Percentiles rank a stretch among this genome's conserved stretches.
phyloP scores from a whole-genome alignment of 1,140 invertebrate species.

The Acromyrmex echinatior region DNA sequence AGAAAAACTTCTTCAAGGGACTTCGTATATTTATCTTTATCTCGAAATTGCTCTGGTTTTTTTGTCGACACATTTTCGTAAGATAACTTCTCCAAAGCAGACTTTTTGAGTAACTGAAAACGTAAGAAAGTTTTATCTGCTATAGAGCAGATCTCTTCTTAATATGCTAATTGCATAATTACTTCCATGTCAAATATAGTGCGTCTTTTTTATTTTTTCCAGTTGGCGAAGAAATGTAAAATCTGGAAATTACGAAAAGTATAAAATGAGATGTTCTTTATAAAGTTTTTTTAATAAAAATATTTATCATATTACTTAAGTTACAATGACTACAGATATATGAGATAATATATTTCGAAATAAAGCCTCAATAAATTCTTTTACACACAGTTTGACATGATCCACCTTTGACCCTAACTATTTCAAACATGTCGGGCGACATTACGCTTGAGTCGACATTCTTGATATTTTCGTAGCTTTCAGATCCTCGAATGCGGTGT shows the following conservation, averaged over 20 bases:
- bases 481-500: conserved; percentile 63
- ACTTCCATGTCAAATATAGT: not conserved
- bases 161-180: not conserved
- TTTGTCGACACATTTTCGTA: not conserved
- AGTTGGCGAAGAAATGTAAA: not conserved
- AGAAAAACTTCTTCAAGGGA: not conserved
- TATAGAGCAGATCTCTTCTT: not conserved
- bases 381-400: not conserved
- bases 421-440: not conserved
- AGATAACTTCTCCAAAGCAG: not conserved
- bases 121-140: not conserved
- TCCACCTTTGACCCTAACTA: conserved; percentile 11
- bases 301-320: not conserved
- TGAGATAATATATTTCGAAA: not conserved
- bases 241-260: not conserved
- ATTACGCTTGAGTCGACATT: conserved; percentile 36
- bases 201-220: not conserved
- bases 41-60: not conserved
- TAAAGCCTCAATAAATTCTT: not conserved
- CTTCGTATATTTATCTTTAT: conserved; percentile 3
- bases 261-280: not conserved
- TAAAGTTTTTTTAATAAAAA: not conserved
- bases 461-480: conserved; percentile 69
- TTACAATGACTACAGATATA: not conserved
- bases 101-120: conserved; percentile 9